These are phyloP conservation scores for Notarius quadriscutis DNA, from an alignment of 2,113 vertebrate genomes.

Conservation along the genomic window DNA sequence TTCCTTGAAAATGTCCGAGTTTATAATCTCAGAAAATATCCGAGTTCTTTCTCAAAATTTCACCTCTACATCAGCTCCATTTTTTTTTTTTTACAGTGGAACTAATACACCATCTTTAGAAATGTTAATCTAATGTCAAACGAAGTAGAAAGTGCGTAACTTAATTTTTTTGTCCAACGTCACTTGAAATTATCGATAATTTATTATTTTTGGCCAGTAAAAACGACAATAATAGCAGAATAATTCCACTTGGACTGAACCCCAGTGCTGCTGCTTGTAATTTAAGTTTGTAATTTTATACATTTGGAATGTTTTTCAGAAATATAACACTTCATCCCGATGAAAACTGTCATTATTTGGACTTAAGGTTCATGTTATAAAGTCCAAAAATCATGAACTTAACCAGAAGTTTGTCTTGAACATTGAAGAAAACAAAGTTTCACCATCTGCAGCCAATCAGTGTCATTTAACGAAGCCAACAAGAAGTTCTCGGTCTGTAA, in stretches of 20 bases:
- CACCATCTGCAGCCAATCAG: conserved; percentile 2
- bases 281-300: not conserved
- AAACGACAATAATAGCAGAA: not conserved
- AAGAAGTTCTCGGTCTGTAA: not conserved
- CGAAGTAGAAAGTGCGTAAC: not conserved
- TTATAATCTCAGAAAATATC: too few species aligned
- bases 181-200: too few species aligned
- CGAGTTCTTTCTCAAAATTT: too few species aligned
- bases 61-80: too few species aligned
- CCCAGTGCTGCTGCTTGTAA: not conserved
- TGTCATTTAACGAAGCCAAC: not conserved
- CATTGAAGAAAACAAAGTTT: not conserved
- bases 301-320: not conserved
- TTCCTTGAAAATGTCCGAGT: too few species aligned
- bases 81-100: too few species aligned
- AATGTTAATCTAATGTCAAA: too few species aligned
- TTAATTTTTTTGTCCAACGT: not conserved
- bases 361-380: not conserved
- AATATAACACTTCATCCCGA: not conserved
- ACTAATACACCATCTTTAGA: too few species aligned
- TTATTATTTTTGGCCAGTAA: not conserved
- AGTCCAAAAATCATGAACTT: not conserved
- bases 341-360: not conserved
- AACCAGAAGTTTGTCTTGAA: not conserved
- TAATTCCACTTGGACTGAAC: not conserved